These are phyloP conservation scores for Myotis davidii DNA, from an alignment of 2,113 vertebrate species.

Conservation along the genomic window DNA sequence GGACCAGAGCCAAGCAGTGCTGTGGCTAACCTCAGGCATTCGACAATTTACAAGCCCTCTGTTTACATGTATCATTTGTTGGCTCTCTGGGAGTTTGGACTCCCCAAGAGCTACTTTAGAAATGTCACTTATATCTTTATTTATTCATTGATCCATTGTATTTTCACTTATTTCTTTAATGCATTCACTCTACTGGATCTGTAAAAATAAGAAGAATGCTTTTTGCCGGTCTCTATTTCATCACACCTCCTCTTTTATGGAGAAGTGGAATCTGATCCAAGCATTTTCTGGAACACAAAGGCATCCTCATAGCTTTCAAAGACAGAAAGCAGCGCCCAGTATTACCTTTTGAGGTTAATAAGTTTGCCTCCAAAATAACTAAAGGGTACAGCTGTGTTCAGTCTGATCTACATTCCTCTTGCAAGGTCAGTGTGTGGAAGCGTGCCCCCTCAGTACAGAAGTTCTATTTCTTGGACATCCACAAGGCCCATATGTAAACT, in stretches of 20 bases:
- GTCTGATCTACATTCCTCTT: not conserved
- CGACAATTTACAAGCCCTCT: not conserved
- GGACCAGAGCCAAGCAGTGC: not conserved
- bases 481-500: not conserved
- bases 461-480: not conserved
- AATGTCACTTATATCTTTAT: not conserved
- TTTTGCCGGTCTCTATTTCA: not conserved
- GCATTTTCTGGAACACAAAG: not conserved
- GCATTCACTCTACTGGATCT: not conserved
- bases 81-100: not conserved
- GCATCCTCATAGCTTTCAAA: not conserved
- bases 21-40: not conserved
- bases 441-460: not conserved
- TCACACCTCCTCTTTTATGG: not conserved
- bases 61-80: not conserved
- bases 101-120: not conserved
- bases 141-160: not conserved
- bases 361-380: not conserved
- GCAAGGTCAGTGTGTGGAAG: not conserved
- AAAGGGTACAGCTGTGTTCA: not conserved
- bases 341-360: not conserved
- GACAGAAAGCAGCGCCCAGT: not conserved
- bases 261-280: not conserved
- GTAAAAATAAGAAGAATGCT: not conserved
- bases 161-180: constrained; percentile 20